These are phyloP conservation scores for Rhagium mordax DNA, from an alignment of 2,888 invertebrate genomes.

Conservation along the genomic window DNA sequence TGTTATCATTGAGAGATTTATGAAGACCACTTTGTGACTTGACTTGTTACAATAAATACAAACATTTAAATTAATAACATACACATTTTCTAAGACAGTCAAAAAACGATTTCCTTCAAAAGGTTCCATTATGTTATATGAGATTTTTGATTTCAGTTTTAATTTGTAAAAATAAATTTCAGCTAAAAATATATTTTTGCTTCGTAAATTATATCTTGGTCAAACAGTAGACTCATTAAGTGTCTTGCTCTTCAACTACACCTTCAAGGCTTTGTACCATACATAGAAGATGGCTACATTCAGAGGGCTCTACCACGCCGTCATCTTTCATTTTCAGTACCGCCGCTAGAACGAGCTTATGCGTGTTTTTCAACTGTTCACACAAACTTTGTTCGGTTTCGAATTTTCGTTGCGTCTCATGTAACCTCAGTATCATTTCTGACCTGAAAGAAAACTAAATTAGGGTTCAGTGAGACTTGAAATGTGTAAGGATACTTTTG, in stretches of 20 bases:
- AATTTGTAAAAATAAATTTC: background rate
- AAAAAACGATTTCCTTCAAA: background rate
- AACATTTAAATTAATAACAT: background rate
- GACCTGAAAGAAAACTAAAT: conserved; percentile 53
- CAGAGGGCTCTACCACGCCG: conserved; percentile 49
- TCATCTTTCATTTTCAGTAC: conserved; percentile 56
- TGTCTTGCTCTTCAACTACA: background rate
- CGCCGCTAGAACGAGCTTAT: conserved; percentile 53
- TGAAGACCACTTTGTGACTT: background rate
- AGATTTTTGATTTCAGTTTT: too few species aligned
- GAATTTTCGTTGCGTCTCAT: conserved; percentile 60
- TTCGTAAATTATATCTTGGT: too few species aligned
- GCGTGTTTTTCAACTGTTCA: conserved; percentile 54
- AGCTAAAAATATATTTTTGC: too few species aligned
- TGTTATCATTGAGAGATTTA: background rate
- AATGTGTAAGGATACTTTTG: conserved; percentile 55
- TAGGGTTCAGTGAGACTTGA: conserved; percentile 12
- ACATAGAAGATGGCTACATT: conserved; percentile 48
- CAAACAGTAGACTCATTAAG: too few species aligned
- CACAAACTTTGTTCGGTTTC: conserved; percentile 59
- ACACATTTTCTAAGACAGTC: background rate
- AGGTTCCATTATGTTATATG: background rate
- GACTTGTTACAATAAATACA: background rate
- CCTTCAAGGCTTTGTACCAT: conserved; percentile 44
- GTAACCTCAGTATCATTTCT: conserved; percentile 59